Evolutionary conservation across 2,888 invertebrate genomes (phyloP).

Genomic region (Meloe dianella): DNA sequence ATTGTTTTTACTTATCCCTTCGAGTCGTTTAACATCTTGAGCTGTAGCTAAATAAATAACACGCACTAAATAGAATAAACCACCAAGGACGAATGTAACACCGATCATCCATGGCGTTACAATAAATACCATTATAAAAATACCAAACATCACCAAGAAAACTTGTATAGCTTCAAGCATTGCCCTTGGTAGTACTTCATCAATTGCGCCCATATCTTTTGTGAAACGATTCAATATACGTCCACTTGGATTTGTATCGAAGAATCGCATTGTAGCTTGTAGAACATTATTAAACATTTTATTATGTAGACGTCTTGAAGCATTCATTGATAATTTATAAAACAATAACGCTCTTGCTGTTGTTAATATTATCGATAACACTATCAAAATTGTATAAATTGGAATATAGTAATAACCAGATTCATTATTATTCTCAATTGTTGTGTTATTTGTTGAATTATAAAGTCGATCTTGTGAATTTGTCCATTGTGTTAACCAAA

Average conservation of each 20-base stretch:
- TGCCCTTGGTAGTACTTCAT: constrained; percentile 57
- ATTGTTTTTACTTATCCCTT: constrained; percentile 66
- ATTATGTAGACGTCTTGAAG: constrained; percentile 64
- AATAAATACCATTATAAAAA: constrained; percentile 72
- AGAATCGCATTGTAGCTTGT: constrained; percentile 67
- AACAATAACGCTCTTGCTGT: constrained; percentile 73
- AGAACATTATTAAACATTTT: constrained; percentile 62
- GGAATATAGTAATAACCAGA: constrained; percentile 59
- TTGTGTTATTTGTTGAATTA: constrained; percentile 11
- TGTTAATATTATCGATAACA: constrained; percentile 67
- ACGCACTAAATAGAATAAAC: constrained; percentile 72
- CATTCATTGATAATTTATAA: constrained; percentile 74
- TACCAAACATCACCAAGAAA: constrained; percentile 70
- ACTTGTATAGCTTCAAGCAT: constrained; percentile 52
- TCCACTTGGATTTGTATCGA: constrained; percentile 68
- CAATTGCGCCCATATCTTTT: constrained; percentile 67
- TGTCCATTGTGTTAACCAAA: constrained; percentile 77
- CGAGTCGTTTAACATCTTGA: constrained; percentile 69
- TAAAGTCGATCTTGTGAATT: constrained; percentile 56
- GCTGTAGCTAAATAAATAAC: constrained; percentile 72
- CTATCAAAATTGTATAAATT: constrained; percentile 67
- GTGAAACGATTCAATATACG: constrained; percentile 70
- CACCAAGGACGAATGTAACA: constrained; percentile 67
- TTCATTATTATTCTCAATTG: background rate
- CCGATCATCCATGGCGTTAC: constrained; percentile 73